Evolutionary conservation across 2,888 invertebrate species (phyloP).

Genomic region (Baccha elongata): DNA sequence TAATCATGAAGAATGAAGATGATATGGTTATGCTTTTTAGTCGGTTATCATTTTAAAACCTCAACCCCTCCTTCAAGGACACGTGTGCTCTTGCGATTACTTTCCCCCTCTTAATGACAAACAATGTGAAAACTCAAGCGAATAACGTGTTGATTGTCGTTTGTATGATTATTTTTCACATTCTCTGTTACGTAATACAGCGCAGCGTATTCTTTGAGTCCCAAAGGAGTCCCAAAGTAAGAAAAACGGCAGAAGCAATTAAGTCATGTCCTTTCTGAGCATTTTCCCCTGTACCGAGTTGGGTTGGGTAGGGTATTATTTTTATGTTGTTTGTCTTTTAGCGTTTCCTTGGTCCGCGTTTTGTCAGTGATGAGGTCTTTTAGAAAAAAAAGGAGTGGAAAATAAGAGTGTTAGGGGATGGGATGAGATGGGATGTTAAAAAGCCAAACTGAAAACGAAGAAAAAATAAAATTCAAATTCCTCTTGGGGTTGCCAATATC

Average conservation of each 20-base stretch:
- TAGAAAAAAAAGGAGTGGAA: slow-evolving; percentile 42
- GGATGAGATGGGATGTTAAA: neutral
- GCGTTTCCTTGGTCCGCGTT: slow-evolving; percentile 23
- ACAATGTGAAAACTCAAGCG: slow-evolving; percentile 41
- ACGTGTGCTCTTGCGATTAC: slow-evolving; percentile 40
- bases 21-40: neutral
- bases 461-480: slow-evolving; percentile 60
- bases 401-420: slow-evolving; percentile 37
- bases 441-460: slow-evolving; percentile 24
- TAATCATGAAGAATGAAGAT: neutral
- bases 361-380: slow-evolving; percentile 18
- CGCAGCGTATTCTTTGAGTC: slow-evolving; percentile 17
- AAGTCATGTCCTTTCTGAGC: slow-evolving; percentile 53
- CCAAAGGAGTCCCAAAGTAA: slow-evolving; percentile 46
- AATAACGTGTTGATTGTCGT: slow-evolving; percentile 63
- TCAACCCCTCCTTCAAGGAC: slow-evolving; percentile 41
- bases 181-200: slow-evolving; percentile 36
- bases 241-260: slow-evolving; percentile 61
- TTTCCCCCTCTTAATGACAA: neutral
- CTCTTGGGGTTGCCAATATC: slow-evolving; percentile 68
- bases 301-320: slow-evolving; percentile 5
- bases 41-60: neutral
- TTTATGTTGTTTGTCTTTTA: slow-evolving; percentile 8
- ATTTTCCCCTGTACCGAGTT: slow-evolving; percentile 7
- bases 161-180: slow-evolving; percentile 31